These are phyloP conservation scores for Trachythela sp. DNA, from an alignment of 64 coral and sea anemone genomes.

Conservation along the genomic window DNA sequence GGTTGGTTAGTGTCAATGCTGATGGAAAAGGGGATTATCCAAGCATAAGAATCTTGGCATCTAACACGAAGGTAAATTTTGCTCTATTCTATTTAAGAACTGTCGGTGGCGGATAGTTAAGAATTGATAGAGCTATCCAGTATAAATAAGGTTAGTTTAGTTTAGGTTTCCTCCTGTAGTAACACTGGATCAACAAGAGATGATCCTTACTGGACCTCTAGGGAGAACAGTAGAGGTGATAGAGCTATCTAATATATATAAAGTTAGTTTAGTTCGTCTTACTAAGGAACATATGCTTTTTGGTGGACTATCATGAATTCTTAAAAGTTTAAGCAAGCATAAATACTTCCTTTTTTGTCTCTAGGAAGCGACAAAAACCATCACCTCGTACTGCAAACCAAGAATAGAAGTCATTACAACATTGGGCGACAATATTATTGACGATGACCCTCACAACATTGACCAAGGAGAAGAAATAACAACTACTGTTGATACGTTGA, in stretches of 20 bases:
- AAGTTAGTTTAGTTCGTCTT: too few relatives aligned
- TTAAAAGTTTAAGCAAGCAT: too few relatives aligned
- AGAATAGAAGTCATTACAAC: background rate
- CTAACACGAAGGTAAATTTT: background rate
- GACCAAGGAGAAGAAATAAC: background rate
- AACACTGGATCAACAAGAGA: too few relatives aligned
- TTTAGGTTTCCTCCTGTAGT: too few relatives aligned
- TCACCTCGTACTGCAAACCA: background rate
- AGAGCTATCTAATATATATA: too few relatives aligned
- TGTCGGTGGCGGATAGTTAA: background rate
- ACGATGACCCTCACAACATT: background rate
- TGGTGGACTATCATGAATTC: too few relatives aligned
- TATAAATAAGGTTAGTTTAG: too few relatives aligned
- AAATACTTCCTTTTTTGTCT: background rate
- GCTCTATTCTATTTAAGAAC: background rate
- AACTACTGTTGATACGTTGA: background rate
- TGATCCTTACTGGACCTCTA: too few relatives aligned
- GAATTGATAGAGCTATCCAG: too few relatives aligned
- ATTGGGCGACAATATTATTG: background rate
- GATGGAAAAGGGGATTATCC: background rate
- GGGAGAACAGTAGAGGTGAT: too few relatives aligned
- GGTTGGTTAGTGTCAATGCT: conserved; percentile 9
- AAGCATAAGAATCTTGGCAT: background rate
- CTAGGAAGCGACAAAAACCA: background rate
- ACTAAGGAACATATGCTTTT: too few relatives aligned